Conservation (phyloP, 2,797 vertebrate species). For the Spea hammondii region DNA sequence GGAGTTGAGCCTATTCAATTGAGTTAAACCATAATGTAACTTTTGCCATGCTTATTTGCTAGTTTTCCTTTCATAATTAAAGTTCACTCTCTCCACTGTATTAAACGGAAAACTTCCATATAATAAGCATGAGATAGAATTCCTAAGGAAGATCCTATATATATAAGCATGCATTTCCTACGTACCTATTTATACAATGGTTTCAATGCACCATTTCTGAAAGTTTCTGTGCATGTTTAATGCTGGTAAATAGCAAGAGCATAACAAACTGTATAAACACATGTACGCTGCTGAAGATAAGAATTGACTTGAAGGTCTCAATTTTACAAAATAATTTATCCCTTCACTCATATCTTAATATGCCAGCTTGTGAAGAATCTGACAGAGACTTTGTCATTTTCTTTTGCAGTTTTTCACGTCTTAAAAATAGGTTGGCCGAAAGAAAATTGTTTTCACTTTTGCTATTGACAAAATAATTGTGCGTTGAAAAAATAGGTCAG, state of each 20-base stretch:
- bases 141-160: no score
- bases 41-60: no score
- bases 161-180: neutral
- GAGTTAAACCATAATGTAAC: no score
- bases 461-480: slow-evolving; percentile 48
- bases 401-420: slow-evolving; percentile 42
- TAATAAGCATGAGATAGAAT: no score
- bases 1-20: no score
- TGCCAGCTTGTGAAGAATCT: slow-evolving; percentile 36
- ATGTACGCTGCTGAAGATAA: slow-evolving; percentile 3
- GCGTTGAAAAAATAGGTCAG: slow-evolving; percentile 38
- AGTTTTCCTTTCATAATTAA: no score
- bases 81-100: no score
- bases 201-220: neutral
- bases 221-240: neutral
- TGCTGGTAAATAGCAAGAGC: neutral
- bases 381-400: slow-evolving; percentile 47
- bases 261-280: slow-evolving; percentile 1
- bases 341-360: slow-evolving; percentile 24
- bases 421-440: slow-evolving; percentile 46
- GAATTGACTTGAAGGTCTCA: slow-evolving; percentile 10
- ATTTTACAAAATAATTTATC: slow-evolving; percentile 29
- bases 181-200: neutral
- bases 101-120: no score
- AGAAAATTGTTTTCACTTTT: slow-evolving; percentile 45